A percentile compares a stretch with the other conserved stretches of the same genome.
These are phyloP conservation scores for Pterobdella sp. DNA, from an alignment of 2,888 invertebrate genomes.

Conservation along the genomic window DNA sequence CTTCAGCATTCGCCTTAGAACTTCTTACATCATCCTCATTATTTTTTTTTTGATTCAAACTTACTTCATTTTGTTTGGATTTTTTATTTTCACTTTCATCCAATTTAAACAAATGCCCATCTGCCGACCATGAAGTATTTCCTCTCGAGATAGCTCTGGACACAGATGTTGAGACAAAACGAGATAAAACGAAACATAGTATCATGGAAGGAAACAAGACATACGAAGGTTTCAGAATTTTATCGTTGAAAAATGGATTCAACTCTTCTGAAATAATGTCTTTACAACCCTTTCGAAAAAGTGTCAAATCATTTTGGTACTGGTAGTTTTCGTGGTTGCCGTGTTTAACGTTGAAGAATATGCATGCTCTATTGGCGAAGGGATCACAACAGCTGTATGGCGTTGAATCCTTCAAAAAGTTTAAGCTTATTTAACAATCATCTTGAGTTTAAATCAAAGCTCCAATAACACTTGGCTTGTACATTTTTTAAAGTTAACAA, in stretches of 20 bases:
- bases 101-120: background rate
- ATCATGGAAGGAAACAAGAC: background rate
- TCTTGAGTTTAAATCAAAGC: background rate
- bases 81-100: background rate
- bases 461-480: background rate
- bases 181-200: background rate
- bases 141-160: background rate
- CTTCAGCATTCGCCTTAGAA: background rate
- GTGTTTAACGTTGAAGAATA: background rate
- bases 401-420: background rate
- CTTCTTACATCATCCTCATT: background rate
- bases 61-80: background rate
- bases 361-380: background rate
- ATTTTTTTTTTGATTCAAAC: background rate
- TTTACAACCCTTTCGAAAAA: background rate
- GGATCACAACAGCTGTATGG: constrained; percentile 23
- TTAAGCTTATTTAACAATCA: background rate
- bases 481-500: background rate
- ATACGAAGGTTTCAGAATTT: background rate
- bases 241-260: background rate
- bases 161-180: background rate
- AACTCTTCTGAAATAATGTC: background rate
- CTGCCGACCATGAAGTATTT: background rate
- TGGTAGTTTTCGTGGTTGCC: background rate
- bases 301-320: background rate